A percentile compares a stretch with the other conserved stretches of the same genome.
Evolutionary conservation across 1,140 invertebrate genomes (phyloP).

Genomic region (Berghia stephanieae): DNA sequence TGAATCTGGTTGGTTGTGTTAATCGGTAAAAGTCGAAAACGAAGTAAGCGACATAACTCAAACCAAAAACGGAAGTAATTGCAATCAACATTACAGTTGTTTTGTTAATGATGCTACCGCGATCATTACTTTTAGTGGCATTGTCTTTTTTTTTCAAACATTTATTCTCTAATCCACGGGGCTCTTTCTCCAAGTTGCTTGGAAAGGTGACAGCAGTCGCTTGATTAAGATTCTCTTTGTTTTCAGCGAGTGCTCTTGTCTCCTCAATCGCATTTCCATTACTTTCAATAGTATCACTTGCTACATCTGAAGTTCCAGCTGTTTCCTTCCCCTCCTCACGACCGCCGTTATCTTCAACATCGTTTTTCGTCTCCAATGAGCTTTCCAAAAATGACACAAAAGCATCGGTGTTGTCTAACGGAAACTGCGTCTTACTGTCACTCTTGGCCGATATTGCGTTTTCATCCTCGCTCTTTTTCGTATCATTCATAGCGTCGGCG

Average conservation of each 20-base stretch:
- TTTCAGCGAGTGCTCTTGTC: too few relatives aligned
- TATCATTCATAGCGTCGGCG: too few relatives aligned
- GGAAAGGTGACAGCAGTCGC: too few relatives aligned
- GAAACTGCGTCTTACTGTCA: too few relatives aligned
- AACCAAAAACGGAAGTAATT: conserved; percentile 44
- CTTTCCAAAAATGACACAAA: too few relatives aligned
- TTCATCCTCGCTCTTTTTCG: too few relatives aligned
- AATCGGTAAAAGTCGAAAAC: conserved; percentile 38
- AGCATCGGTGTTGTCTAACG: too few relatives aligned
- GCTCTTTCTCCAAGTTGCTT: background rate
- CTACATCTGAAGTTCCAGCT: background rate
- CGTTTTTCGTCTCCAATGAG: too few relatives aligned
- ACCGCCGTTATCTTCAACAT: background rate
- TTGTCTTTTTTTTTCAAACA: too few relatives aligned
- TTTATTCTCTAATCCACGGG: background rate
- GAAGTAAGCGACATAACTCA: conserved; percentile 47
- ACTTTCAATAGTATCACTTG: background rate
- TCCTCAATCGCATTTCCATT: background rate
- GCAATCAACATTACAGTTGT: conserved; percentile 47
- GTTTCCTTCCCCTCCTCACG: background rate
- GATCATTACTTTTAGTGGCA: too few relatives aligned
- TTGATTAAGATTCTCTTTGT: background rate
- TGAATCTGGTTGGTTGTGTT: conserved; percentile 26
- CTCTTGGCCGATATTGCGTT: too few relatives aligned
- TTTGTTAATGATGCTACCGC: too few relatives aligned